Conservation (phyloP, 37 sponge, comb jelly and placozoan genomes). For the Halichondria panicea region DNA sequence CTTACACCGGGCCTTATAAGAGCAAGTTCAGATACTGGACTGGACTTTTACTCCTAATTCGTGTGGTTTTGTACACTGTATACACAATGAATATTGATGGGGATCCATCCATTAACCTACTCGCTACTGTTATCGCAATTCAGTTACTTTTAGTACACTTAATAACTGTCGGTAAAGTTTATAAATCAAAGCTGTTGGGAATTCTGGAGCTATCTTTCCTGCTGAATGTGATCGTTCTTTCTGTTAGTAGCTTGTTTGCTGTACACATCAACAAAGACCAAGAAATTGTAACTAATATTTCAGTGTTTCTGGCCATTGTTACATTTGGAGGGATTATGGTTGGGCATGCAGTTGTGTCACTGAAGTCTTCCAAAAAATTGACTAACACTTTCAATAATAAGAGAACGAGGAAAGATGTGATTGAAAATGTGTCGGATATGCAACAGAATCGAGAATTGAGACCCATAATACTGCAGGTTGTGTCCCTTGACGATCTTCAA, state of each 20-base stretch:
- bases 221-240: neutral
- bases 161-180: neutral
- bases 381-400: neutral
- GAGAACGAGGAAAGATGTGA: neutral
- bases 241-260: neutral
- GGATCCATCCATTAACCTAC: neutral
- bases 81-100: neutral
- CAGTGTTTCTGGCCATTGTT: neutral
- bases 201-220: neutral
- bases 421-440: neutral
- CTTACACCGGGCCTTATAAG: conserved; percentile 8
- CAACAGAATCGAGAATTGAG: neutral
- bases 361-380: neutral
- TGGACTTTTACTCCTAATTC: conserved; percentile 1
- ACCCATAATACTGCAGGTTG: neutral
- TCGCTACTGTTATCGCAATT: neutral
- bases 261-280: neutral
- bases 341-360: neutral
- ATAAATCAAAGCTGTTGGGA: neutral
- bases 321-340: neutral
- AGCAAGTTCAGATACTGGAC: conserved; percentile 25
- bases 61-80: neutral
- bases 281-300: neutral
- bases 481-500: neutral
- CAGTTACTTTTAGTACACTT: neutral